Evolutionary conservation across 2,888 invertebrate genomes (phyloP).

Genomic region (Rugalucina vietnamica): DNA sequence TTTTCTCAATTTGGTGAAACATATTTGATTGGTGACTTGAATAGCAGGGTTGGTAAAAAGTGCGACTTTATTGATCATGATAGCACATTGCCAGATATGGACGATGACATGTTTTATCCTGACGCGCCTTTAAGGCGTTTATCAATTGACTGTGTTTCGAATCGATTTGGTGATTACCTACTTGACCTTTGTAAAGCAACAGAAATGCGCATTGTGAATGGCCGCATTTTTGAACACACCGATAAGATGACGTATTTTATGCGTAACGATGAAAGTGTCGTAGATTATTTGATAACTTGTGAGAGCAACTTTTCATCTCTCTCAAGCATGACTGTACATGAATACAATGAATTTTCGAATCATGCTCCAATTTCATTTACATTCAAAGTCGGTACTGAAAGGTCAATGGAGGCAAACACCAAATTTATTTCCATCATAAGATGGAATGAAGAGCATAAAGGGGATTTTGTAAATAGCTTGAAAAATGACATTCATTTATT

Average conservation of each 20-base stretch:
- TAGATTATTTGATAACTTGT: background rate
- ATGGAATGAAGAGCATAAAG: too few species aligned
- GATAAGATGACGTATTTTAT: background rate
- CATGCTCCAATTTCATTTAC: constrained; percentile 6
- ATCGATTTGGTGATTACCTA: background rate
- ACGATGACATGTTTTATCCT: background rate
- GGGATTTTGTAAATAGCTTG: too few species aligned
- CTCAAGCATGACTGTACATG: background rate
- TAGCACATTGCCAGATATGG: background rate
- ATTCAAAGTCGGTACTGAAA: background rate
- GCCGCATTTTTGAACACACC: background rate
- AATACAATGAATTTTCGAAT: constrained; percentile 21
- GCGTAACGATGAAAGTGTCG: background rate
- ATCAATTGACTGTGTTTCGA: background rate
- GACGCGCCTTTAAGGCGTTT: background rate
- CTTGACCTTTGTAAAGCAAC: background rate
- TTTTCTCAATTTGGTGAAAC: background rate
- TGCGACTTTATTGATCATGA: background rate
- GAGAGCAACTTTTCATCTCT: background rate
- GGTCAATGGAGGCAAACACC: too few species aligned
- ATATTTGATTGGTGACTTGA: background rate
- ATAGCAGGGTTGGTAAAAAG: background rate
- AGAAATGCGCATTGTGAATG: background rate
- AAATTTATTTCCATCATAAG: too few species aligned
- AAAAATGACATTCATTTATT: too few species aligned